Evolutionary conservation across 2,888 invertebrate genomes (phyloP).

Genomic region (Fragum sueziense): DNA sequence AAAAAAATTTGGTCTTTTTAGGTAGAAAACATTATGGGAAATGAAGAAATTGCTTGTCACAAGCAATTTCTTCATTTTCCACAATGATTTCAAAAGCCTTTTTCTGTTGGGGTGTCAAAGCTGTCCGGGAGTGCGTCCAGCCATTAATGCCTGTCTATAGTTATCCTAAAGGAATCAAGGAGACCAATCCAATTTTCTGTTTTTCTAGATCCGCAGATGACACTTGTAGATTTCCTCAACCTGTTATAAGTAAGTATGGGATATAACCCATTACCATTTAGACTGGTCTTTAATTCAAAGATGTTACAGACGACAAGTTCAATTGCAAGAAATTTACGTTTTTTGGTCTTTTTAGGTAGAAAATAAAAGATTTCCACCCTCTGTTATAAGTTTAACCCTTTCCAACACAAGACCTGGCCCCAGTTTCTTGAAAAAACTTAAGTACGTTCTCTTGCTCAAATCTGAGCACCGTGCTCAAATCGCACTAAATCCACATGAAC

Average conservation of each 20-base stretch:
- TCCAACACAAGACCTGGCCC: too few species aligned
- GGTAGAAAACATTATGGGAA: too few species aligned
- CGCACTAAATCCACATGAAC: too few species aligned
- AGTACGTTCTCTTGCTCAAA: too few species aligned
- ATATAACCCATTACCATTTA: too few species aligned
- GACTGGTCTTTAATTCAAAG: background rate
- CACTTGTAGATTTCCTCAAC: slow-evolving; percentile 31
- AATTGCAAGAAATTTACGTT: background rate
- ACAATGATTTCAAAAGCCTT: slow-evolving; percentile 94
- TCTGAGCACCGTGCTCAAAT: too few species aligned
- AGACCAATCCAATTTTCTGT: slow-evolving; percentile 79
- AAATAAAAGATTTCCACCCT: too few species aligned
- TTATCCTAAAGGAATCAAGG: slow-evolving; percentile 75
- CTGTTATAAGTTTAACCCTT: background rate
- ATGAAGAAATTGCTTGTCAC: too few species aligned
- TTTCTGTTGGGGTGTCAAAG: slow-evolving; percentile 89
- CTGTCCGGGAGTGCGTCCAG: slow-evolving; percentile 72
- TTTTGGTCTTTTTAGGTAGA: too few species aligned
- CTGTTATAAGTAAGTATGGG: slow-evolving; percentile 50
- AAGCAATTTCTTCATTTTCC: too few species aligned
- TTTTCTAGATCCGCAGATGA: slow-evolving; percentile 61
- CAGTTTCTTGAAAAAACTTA: too few species aligned
- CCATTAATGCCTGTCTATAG: slow-evolving; percentile 65
- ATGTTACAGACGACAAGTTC: background rate
- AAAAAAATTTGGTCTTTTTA: too few species aligned